These are phyloP conservation scores for Andricus quercusramuli DNA, from an alignment of 2,888 invertebrate genomes.

Conservation along the genomic window DNA sequence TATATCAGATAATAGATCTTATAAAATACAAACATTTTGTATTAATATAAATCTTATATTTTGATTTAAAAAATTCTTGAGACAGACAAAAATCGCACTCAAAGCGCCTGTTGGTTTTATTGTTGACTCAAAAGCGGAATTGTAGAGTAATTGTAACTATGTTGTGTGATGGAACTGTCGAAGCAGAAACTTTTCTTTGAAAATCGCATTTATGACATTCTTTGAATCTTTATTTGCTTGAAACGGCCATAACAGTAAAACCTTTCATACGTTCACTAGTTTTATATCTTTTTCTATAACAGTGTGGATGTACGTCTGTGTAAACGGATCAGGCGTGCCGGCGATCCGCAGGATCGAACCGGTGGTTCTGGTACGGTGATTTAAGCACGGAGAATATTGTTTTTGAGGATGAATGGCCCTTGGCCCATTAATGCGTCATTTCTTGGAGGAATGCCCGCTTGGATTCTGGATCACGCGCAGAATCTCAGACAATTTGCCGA, in stretches of 20 bases:
- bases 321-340: conserved; percentile 21
- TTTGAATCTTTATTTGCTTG: conserved; percentile 1
- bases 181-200: background rate
- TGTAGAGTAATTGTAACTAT: background rate
- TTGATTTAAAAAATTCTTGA: too few relatives aligned
- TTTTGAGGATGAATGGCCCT: conserved; percentile 61
- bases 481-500: conserved; percentile 65
- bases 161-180: background rate
- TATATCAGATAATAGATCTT: too few relatives aligned
- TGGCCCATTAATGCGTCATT: conserved; percentile 62
- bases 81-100: too few relatives aligned
- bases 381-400: conserved; percentile 62
- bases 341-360: conserved; percentile 27
- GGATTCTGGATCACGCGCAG: conserved; percentile 48
- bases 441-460: conserved; percentile 65
- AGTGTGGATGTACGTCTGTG: background rate
- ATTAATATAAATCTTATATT: too few relatives aligned
- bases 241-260: conserved; percentile 15
- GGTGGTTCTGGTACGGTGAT: conserved; percentile 51
- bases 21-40: too few relatives aligned
- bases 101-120: too few relatives aligned
- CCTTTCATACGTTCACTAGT: background rate
- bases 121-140: too few relatives aligned
- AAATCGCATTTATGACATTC: background rate
- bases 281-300: conserved; percentile 5